Conservation (phyloP, 1,140 invertebrate species). For the Diachasmimorpha longicaudata region DNA sequence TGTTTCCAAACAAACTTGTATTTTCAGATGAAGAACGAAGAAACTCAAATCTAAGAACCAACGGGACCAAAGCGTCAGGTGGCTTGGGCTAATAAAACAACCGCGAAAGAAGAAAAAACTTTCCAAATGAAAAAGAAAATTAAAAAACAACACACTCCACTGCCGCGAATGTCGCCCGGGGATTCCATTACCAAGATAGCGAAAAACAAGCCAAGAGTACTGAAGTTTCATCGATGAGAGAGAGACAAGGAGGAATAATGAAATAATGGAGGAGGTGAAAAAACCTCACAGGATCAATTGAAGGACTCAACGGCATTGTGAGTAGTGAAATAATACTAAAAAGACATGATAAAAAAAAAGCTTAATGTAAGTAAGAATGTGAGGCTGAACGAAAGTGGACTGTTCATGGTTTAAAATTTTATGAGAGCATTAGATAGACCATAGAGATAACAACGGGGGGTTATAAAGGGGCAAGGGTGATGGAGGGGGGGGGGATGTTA, state of each 20-base stretch:
- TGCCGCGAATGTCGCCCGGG: slow-evolving; percentile 45
- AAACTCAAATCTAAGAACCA: slow-evolving; percentile 61
- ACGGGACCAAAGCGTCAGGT: slow-evolving; percentile 62
- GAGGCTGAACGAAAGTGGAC: background rate
- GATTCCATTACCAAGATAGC: slow-evolving; percentile 27
- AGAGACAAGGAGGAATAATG: background rate
- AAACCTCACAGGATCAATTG: background rate
- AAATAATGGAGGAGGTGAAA: slow-evolving; percentile 2
- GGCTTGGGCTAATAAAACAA: slow-evolving; percentile 48
- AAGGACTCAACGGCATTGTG: background rate
- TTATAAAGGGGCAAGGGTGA: too few species aligned
- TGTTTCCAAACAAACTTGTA: slow-evolving; percentile 4
- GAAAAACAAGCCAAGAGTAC: background rate
- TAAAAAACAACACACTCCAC: slow-evolving; percentile 46
- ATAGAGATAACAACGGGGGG: background rate
- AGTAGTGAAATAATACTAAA: slow-evolving; percentile 7
- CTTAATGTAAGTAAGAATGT: background rate
- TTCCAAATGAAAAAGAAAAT: slow-evolving; percentile 20
- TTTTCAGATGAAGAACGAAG: slow-evolving; percentile 60
- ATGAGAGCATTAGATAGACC: background rate
- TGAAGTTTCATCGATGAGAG: background rate
- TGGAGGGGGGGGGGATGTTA: too few species aligned
- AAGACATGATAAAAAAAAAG: background rate
- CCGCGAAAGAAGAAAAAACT: slow-evolving; percentile 10
- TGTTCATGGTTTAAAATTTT: background rate